phyloP scores from a whole-genome alignment of 2,797 vertebrate genomes.

The Chloroceryle amazona region DNA sequence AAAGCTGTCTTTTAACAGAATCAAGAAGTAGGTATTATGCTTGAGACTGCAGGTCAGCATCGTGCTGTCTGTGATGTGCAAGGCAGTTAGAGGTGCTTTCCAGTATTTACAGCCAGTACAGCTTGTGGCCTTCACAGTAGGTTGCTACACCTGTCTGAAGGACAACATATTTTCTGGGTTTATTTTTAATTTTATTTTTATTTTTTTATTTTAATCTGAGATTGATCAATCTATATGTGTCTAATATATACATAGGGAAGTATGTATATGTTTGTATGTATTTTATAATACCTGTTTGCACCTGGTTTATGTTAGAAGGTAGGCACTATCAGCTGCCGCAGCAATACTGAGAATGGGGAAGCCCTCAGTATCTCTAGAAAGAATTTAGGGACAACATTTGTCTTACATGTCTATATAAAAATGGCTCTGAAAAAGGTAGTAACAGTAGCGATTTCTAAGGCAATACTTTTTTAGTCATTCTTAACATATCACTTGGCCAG shows the following conservation, averaged over 20 bases:
- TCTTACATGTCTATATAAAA: neutral
- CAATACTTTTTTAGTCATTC: conserved; percentile 26
- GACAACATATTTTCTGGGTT: neutral
- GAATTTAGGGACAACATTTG: neutral
- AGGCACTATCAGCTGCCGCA: neutral
- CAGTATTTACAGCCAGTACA: neutral
- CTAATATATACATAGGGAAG: neutral
- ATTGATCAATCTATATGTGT: neutral
- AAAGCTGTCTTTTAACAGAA: neutral
- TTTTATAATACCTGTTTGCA: neutral
- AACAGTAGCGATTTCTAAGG: neutral
- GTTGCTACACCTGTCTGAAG: neutral
- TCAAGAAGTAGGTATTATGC: neutral
- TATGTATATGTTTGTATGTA: neutral
- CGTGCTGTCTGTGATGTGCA: neutral
- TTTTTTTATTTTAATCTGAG: too few relatives aligned
- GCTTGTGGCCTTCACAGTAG: neutral
- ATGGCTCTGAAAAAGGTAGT: neutral
- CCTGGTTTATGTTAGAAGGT: neutral
- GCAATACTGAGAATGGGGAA: neutral
- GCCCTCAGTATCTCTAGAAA: neutral
- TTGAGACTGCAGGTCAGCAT: neutral
- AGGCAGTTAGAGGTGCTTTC: neutral
- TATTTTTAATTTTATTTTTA: neutral
- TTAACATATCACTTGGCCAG: neutral